Percentiles rank a stretch among this genome's conserved stretches.
Conservation (phyloP, 2,888 invertebrate genomes). For the Lasioglossum oenotherae region DNA sequence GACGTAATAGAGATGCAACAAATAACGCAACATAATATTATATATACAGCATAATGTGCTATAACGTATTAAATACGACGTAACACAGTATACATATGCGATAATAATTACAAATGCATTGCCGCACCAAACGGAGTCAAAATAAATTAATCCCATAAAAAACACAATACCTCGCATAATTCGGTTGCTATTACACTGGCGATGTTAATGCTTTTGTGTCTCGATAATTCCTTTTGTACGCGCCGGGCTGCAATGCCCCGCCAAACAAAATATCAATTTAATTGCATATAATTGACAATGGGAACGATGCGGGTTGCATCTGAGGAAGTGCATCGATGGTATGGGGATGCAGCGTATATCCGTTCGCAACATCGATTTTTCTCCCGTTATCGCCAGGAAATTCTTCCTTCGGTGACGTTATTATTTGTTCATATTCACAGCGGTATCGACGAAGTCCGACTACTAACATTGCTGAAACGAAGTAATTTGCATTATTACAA, state of each 20-base stretch:
- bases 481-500: slow-evolving; percentile 4
- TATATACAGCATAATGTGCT: not conserved
- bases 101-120: not conserved
- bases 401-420: not conserved
- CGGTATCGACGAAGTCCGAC: not conserved
- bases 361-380: not conserved
- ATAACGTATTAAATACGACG: not conserved
- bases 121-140: not conserved
- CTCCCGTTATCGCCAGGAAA: not conserved
- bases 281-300: not conserved
- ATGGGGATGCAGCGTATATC: not conserved
- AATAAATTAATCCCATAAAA: not conserved
- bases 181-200: not conserved
- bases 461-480: not conserved
- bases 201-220: not conserved
- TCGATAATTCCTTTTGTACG: not conserved
- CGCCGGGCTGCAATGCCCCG: not conserved
- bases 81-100: not conserved
- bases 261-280: slow-evolving; percentile 1
- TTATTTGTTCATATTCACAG: not conserved
- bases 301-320: not conserved
- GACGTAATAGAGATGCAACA: not conserved
- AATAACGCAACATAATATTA: not conserved
- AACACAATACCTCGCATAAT: not conserved
- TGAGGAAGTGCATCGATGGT: not conserved